Base-by-base conservation (phyloP, 2,888 invertebrate species). In the Vesta saturnalis region DNA sequence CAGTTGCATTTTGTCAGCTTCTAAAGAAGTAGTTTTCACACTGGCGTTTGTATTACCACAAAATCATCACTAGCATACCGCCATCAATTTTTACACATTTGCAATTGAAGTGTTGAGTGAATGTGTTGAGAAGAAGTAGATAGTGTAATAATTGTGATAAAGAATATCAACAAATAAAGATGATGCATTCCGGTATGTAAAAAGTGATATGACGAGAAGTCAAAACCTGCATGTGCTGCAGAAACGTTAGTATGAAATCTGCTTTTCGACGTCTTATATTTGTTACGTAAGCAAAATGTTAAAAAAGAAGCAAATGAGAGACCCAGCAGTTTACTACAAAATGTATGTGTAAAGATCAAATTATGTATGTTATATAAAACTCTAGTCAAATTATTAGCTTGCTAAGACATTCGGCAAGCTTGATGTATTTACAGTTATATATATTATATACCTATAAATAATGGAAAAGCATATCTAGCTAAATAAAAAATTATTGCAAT, bases 401-500 rank as follows among this genome's bases (percentile, higher is more conserved):
- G 71, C 71, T 71, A 68, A 43, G 54, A 70, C 49, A 35, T 71
- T 59, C 22, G 39, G 71, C 67, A 64, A 71, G 71, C 68, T 71
- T 70, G 19, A 66, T 69, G 69, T 69, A 64, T 66, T 69, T 64
- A 65, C 60, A 69, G 57, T 66, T 70, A 70, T 70, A 72, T 69
- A 69, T 65, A 71, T 60, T 69, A 69, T 65, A 71, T 60, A 64
- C 70, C 64, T 72, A 70, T 69, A 74, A 79, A 78, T 81, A 80
- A 81, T 80, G 79, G 78, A 81, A 69, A 70, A 81, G 81, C 83
- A 83, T 83, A 83, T 83, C 83, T 83, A 81, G 82, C 79, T 81
- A 81, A 73, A 75, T 70, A 75, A 74, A 73, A 78, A 82, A 79
- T 83, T 82, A 83, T 83, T 84, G 83, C 84, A 84, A 84, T 84